Evolutionary conservation across 2,888 invertebrate species (phyloP).

Genomic region (Epinotia brunnichana): DNA sequence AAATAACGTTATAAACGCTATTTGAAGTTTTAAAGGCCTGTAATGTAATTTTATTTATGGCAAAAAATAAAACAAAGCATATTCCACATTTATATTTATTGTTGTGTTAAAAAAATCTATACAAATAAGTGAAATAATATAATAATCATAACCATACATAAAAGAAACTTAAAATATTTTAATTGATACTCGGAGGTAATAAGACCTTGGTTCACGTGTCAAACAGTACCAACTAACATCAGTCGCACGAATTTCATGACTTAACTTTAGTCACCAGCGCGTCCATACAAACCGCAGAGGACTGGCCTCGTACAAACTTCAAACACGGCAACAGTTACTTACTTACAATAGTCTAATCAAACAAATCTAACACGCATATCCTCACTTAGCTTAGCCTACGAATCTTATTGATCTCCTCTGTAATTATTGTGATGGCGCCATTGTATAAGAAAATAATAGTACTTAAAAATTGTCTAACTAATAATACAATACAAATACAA

Average conservation of each 20-base stretch:
- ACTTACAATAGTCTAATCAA: conserved; percentile 73
- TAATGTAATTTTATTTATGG: not conserved
- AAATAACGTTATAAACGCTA: too few species aligned
- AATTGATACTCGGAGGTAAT: conserved; percentile 84
- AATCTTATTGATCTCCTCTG: conserved; percentile 67
- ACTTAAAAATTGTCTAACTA: conserved; percentile 79
- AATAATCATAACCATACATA: conserved; percentile 77
- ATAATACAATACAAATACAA: conserved; percentile 70
- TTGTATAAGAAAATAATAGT: conserved; percentile 59
- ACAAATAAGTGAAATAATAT: conserved; percentile 83
- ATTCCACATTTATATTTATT: conserved; percentile 83
- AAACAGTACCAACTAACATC: conserved; percentile 78
- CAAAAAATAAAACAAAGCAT: conserved; percentile 67
- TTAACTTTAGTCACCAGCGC: conserved; percentile 60
- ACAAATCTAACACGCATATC: conserved; percentile 71
- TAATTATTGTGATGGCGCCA: conserved; percentile 78
- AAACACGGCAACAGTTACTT: conserved; percentile 75
- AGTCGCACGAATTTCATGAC: conserved; percentile 70
- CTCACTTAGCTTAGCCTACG: conserved; percentile 68
- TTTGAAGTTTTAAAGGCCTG: too few species aligned
- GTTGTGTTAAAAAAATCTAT: conserved; percentile 83
- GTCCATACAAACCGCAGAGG: conserved; percentile 55
- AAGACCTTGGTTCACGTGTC: conserved; percentile 77
- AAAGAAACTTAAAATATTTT: conserved; percentile 75
- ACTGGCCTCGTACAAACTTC: conserved; percentile 61